Evolutionary conservation across 2,113 vertebrate genomes (phyloP), one percentile per base, ranked within the genome.

Genomic region (Drymodes brunneopygia): DNA sequence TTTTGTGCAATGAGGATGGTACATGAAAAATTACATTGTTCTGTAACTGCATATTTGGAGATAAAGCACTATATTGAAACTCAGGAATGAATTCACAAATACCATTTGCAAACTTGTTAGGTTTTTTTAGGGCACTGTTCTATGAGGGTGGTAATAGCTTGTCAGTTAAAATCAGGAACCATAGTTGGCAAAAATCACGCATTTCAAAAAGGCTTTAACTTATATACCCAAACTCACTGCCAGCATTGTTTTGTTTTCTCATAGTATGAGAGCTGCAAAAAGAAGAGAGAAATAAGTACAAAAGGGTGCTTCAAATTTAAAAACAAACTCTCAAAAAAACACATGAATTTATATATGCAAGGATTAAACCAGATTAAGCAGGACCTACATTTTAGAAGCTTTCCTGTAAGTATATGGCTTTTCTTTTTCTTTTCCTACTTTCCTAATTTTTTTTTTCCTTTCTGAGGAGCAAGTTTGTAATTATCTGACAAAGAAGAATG

Each of bases 401-500:
- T 90, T 96, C 78, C 69, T 86, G 72, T 86, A 85, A 48, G 48
- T 85, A 57, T n/a, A 85, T 38, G 31, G 17, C 9, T 31, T 54
- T 33, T 33, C 71, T 81, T 79, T 54, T 50, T 24, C 3, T 62
- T 48, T 40, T 27, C 4, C 9, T 25, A 4, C 14, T 8, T 12
- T 11, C 11, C 36, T 42, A 38, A 38, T 64, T 71, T 66, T 54
- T 17, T 61, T 35, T 69, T 42, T 45, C 35, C 23, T 70, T 86
- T 61, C 61, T 66, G 38, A 86, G 70, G 11, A 71, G 29, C 13
- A 71, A 50, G 33, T 87, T 97, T 90, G 54, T 94, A 86, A 92
- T 82, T 96, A 92, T 71, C 74, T 88, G 78, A 87, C 85, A 90
- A 85, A 96, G 47, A 89, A 93, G 20, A 80, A 97, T 87, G 77